Evolutionary conservation across 2,113 vertebrate genomes (phyloP).

Genomic region (Misgurnus anguillicaudatus): DNA sequence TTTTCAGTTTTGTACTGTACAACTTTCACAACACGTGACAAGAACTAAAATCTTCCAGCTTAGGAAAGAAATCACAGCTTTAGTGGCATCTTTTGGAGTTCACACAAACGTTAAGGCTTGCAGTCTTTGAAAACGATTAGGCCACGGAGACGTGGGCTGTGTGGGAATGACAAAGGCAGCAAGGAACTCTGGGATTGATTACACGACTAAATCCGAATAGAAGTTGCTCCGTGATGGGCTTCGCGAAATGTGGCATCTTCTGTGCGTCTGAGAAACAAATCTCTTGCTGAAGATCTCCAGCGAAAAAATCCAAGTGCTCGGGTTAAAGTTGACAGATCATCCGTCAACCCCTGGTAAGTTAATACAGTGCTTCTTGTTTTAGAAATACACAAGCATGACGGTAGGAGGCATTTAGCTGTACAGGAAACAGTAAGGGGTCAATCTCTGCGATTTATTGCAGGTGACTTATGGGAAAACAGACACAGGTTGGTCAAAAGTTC

Average conservation of each 20-base stretch:
- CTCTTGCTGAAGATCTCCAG: constrained; percentile 16
- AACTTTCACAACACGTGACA: constrained; percentile 82
- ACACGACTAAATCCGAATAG: background rate
- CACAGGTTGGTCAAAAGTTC: constrained; percentile 49
- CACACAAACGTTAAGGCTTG: constrained; percentile 88
- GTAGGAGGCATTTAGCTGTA: constrained; percentile 28
- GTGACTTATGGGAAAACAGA: constrained; percentile 50
- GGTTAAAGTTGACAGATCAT: constrained; percentile 58
- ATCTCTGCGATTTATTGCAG: constrained; percentile 57
- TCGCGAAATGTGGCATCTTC: constrained; percentile 35
- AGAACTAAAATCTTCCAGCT: constrained; percentile 84
- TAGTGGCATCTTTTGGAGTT: constrained; percentile 88
- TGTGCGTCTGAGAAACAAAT: constrained; percentile 27
- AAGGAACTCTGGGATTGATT: constrained; percentile 47
- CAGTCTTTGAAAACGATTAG: constrained; percentile 61
- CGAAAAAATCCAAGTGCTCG: constrained; percentile 68
- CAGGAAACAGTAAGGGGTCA: constrained; percentile 40
- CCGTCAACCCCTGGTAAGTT: constrained; percentile 45
- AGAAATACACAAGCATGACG: constrained; percentile 37
- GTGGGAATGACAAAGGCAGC: constrained; percentile 66
- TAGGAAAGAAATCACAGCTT: constrained; percentile 93
- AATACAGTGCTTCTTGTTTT: constrained; percentile 59
- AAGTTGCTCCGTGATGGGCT: background rate
- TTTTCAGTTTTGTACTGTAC: constrained; percentile 94
- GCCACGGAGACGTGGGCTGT: constrained; percentile 66